Conservation (phyloP, 2,113 vertebrate species). For the Dicrurus megarhynchus region DNA sequence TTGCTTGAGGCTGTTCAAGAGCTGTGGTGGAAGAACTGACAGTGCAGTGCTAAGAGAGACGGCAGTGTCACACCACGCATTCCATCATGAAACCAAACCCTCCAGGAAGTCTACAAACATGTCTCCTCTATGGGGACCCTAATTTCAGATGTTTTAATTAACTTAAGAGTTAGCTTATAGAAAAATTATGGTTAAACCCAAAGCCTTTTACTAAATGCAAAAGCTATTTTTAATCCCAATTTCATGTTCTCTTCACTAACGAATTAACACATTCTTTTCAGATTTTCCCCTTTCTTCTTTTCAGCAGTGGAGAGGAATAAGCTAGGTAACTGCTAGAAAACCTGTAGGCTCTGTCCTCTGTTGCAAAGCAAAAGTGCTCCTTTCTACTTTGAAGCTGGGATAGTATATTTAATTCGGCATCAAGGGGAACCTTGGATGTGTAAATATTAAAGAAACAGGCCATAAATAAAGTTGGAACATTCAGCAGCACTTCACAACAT, state of each 20-base stretch:
- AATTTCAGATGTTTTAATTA: neutral
- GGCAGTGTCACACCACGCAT: fast-evolving
- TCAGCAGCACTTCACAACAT: neutral
- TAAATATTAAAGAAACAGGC: neutral
- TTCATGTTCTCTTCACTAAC: neutral
- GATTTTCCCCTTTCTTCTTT: neutral
- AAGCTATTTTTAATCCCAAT: neutral
- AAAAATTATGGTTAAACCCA: neutral
- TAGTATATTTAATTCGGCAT: neutral
- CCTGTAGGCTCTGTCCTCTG: neutral
- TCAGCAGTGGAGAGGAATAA: neutral
- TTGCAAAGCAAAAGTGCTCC: neutral
- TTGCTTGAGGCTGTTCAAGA: neutral
- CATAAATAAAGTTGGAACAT: neutral
- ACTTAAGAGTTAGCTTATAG: neutral
- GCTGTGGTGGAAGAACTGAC: neutral
- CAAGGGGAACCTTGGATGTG: neutral
- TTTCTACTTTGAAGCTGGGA: neutral
- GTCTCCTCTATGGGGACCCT: neutral
- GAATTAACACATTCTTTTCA: neutral
- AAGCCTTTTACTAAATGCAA: neutral
- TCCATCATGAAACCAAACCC: neutral
- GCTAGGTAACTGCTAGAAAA: neutral
- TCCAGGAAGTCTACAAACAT: neutral
- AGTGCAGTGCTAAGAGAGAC: neutral